Conservation (phyloP, 2,888 invertebrate genomes). For the Stenodema calcarata region DNA sequence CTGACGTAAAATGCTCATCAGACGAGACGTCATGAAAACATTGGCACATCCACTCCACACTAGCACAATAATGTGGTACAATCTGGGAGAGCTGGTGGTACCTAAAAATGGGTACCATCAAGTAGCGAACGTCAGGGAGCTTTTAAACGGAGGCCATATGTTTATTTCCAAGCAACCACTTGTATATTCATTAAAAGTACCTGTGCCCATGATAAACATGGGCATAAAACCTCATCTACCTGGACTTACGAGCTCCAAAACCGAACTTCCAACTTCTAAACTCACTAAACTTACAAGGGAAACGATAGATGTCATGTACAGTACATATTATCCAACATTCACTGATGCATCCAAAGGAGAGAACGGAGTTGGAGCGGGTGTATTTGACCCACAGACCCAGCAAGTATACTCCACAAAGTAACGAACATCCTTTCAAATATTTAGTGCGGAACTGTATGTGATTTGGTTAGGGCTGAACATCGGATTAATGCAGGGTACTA, state of each 20-base stretch:
- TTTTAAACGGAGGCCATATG: neutral
- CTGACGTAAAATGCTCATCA: neutral
- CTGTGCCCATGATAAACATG: neutral
- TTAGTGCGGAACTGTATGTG: neutral
- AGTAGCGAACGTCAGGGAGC: neutral
- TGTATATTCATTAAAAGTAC: neutral
- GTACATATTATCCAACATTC: neutral
- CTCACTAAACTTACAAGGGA: neutral
- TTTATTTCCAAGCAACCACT: neutral
- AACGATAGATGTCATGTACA: neutral
- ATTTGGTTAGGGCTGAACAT: neutral
- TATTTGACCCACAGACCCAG: neutral
- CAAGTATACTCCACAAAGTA: neutral
- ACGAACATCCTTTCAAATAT: neutral
- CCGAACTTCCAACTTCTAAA: neutral
- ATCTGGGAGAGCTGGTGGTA: neutral
- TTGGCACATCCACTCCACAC: neutral
- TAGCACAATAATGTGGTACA: neutral
- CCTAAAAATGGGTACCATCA: neutral
- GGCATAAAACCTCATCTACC: neutral
- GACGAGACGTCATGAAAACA: neutral
- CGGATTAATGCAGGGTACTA: neutral
- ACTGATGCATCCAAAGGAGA: neutral
- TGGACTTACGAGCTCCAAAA: neutral
- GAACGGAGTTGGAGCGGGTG: neutral